Percentiles rank a stretch among this genome's conserved stretches.
Evolutionary conservation across 2,888 invertebrate genomes (phyloP).

Genomic region (Actias luna): DNA sequence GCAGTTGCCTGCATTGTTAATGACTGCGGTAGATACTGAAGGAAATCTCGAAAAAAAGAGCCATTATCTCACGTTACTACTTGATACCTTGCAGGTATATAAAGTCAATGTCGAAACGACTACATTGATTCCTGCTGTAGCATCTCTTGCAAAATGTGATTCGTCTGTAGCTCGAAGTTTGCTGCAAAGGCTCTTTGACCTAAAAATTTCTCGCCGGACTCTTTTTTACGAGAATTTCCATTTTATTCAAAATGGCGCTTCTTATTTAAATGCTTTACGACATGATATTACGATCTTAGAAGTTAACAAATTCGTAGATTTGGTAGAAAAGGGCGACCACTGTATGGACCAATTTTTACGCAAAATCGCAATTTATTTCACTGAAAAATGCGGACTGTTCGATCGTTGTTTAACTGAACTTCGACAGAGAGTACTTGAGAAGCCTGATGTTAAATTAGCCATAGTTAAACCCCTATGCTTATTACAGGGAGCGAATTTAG

Average conservation of each 20-base stretch:
- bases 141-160: slow-evolving; percentile 32
- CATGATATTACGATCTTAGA: slow-evolving; percentile 44
- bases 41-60: slow-evolving; percentile 21
- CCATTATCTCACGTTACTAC: slow-evolving; percentile 26
- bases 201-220: slow-evolving; percentile 44
- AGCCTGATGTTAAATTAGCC: slow-evolving; percentile 11
- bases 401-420: slow-evolving; percentile 26
- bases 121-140: slow-evolving; percentile 33
- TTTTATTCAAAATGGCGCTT: slow-evolving; percentile 42
- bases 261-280: slow-evolving; percentile 53
- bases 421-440: slow-evolving; percentile 18
- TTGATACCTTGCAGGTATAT: slow-evolving; percentile 42
- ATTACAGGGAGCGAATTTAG: slow-evolving; percentile 23
- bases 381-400: slow-evolving; percentile 46
- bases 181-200: slow-evolving; percentile 38
- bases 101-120: slow-evolving; percentile 30
- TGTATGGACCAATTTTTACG: slow-evolving; percentile 36
- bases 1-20: slow-evolving; percentile 33
- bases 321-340: slow-evolving; percentile 22
- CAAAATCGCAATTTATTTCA: slow-evolving; percentile 51
- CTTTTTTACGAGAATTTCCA: slow-evolving; percentile 45
- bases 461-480: slow-evolving; percentile 28
- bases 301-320: slow-evolving; percentile 32
- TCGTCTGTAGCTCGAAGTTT: slow-evolving; percentile 26
- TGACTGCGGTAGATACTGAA: slow-evolving; percentile 25